Evolutionary conservation across 1,140 invertebrate genomes (phyloP), one percentile per base, ranked within the genome.

Genomic region (Cepaea nemoralis): DNA sequence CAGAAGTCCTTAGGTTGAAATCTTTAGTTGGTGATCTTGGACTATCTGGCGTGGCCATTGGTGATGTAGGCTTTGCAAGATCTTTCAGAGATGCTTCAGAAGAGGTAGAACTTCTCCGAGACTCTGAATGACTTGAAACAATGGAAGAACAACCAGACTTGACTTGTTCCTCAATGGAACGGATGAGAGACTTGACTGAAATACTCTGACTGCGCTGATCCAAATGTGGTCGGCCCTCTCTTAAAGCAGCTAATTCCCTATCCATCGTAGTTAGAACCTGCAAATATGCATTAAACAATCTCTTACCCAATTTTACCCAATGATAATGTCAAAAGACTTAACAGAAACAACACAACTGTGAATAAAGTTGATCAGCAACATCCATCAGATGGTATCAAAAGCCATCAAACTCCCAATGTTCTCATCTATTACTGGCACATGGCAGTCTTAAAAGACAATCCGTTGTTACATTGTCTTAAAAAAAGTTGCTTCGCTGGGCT

Each of bases 151-250:
- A 86, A 22, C 88, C 88, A 84, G 86, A 88, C 92, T 96, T 95
- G 22, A 95, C 94, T 85, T 96, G 94, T 42, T 90, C 87, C 90
- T 98, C 96, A 63, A 98, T 97, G 83, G 95, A 96, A 86, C 97
- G 95, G 77, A 98, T 97, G 6, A 98, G 91, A 69, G 95, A 96
- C 90, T 97, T 97, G 0, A 98, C 96, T 0, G 96, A 96, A 5
- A 96, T 92, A 22, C 82, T 88, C 79, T 89, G 88, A 48, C 95
- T 93, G 35, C 86, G 88, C 14, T 86, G 80, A 37, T 87, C 86
- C 67, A 82, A n/a, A 87, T 85, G 31, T 86, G 83, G 14, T 66
- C 84, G 45, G 87, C 88, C 33, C 87, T 83, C 77, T 48, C 77
- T 67, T 40, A 89, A 71, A 10, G 73, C 77, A 16, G 83, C 80